Evolutionary conservation across 2,888 invertebrate genomes (phyloP), one percentile per base, ranked within the genome.

Genomic region (Cheilosia urbana): DNA sequence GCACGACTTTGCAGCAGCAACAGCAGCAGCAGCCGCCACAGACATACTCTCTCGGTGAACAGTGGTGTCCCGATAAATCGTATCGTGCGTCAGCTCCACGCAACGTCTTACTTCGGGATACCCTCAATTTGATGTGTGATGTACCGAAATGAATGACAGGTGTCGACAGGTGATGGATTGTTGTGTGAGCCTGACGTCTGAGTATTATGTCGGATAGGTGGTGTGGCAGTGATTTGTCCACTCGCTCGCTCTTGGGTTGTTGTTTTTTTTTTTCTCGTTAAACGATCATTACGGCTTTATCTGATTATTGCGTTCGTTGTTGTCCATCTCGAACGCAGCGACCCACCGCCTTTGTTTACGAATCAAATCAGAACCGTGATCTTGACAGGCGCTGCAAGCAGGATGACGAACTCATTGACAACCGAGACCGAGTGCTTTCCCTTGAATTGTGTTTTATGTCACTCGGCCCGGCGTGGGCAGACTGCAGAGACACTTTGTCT

Each of bases 111-210:
- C 66, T 85, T 27, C 45, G 85, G 81, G 85, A 81, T 85, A 85
- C 81, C 85, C 85, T 85, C 85, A 62, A 85, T 85, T 85, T 85
- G 81, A 85, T 85, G 85, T 85, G 81, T 85, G 85, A 85, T 81
- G 81, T 81, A 85, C 85, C 68, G 85, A 85, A 85, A 88, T 91
- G 90, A 91, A 91, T 91, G 91, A 91, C 91, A 91, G 91, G 90
- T 91, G 91, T 90, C 91, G 91, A 91, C 91, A 91, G 91, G 91
- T 91, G 91, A 91, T 91, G 90, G 90, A 91, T 91, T 91, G 89
- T 89, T 85, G 49, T 76, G 62, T 72, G 80, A 37, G 37, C 37
- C 37, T 37, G 37, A 37, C 13, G 37, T 37, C 37, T 37, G 37
- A 71, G 80, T 55, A 55, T 62, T 68, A 62, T 77, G 37, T 62